Percentiles rank a stretch among this genome's conserved stretches.
These are phyloP conservation scores for Drosophila diplacantha DNA, from an alignment of 2,888 invertebrate genomes.

Conservation along the genomic window DNA sequence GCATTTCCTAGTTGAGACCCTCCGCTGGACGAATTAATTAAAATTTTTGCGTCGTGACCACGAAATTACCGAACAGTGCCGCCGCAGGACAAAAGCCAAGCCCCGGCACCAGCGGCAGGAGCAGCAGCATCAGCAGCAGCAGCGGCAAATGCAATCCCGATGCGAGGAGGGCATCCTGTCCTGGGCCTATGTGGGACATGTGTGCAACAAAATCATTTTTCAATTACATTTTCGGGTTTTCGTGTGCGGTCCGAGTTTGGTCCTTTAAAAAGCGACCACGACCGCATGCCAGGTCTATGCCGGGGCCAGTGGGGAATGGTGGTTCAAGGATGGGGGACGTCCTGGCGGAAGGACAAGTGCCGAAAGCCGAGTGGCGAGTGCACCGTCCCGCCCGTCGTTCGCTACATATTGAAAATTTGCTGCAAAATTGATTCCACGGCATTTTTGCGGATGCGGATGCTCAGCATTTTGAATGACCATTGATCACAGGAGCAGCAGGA, in stretches of 20 bases:
- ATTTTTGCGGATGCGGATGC: conserved; percentile 57
- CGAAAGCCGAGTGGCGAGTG: conserved; percentile 4
- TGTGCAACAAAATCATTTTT: conserved; percentile 72
- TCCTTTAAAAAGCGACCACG: conserved; percentile 46
- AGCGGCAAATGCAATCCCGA: conserved; percentile 19
- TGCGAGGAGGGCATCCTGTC: conserved; percentile 10
- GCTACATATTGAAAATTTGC: conserved; percentile 57
- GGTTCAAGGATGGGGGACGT: conserved; percentile 16
- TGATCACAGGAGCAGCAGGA: conserved; percentile 26
- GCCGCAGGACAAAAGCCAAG: conserved; percentile 25
- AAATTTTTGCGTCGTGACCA: conserved; percentile 49
- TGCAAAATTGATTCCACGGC: conserved; percentile 62
- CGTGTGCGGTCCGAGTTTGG: conserved; percentile 36
- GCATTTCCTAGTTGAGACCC: conserved; percentile 15
- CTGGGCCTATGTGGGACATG: conserved; percentile 47
- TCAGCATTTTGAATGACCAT: conserved; percentile 32
- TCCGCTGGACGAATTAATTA: conserved; percentile 63
- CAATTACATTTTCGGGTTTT: conserved; percentile 70
- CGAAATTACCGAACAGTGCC: conserved; percentile 58
- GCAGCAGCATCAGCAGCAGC: not conserved
- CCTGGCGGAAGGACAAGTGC: conserved; percentile 19
- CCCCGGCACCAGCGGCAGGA: conserved; percentile 5
- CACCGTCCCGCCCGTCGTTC: conserved; percentile 1
- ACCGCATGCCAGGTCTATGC: conserved; percentile 33
- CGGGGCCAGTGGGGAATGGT: not conserved